Evolutionary conservation across 1,140 invertebrate genomes (phyloP).

Genomic region (Drosophila trapezifrons): DNA sequence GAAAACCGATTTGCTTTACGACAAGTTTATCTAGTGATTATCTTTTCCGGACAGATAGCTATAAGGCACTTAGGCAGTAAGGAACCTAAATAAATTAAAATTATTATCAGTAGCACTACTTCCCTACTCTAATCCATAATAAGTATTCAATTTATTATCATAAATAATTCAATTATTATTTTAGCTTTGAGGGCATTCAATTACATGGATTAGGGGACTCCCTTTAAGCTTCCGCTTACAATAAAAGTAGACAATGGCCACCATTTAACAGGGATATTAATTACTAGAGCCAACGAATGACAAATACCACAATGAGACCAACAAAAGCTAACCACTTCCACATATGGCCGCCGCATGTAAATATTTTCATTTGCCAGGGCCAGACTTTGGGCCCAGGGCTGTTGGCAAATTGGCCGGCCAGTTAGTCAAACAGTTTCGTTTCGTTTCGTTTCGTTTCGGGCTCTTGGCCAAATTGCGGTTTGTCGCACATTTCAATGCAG

Average conservation of each 20-base stretch:
- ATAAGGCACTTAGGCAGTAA: no score
- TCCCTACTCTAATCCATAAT: no score
- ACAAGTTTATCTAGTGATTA: no score
- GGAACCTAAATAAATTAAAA: neutral
- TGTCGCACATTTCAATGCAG: slow-evolving; percentile 71
- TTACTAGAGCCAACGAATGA: slow-evolving; percentile 10
- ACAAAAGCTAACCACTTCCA: slow-evolving; percentile 38
- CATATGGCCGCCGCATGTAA: slow-evolving; percentile 46
- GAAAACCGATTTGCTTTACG: no score
- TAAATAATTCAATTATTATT: neutral
- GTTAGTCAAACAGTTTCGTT: slow-evolving; percentile 54
- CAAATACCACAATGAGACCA: slow-evolving; percentile 25
- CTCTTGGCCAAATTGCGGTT: slow-evolving; percentile 66
- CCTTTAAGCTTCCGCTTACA: neutral
- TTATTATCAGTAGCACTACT: neutral
- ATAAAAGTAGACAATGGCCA: neutral
- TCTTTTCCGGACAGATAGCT: no score
- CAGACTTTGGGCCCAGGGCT: slow-evolving; percentile 20
- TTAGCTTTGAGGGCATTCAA: neutral
- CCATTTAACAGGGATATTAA: slow-evolving; percentile 1
- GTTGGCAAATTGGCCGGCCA: slow-evolving; percentile 65
- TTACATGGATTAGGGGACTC: neutral
- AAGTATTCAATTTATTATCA: neutral
- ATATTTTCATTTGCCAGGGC: slow-evolving; percentile 52
- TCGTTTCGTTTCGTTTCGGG: slow-evolving; percentile 53